Conservation (phyloP, 1,140 invertebrate species). For the Lasioglossum baleicum region DNA sequence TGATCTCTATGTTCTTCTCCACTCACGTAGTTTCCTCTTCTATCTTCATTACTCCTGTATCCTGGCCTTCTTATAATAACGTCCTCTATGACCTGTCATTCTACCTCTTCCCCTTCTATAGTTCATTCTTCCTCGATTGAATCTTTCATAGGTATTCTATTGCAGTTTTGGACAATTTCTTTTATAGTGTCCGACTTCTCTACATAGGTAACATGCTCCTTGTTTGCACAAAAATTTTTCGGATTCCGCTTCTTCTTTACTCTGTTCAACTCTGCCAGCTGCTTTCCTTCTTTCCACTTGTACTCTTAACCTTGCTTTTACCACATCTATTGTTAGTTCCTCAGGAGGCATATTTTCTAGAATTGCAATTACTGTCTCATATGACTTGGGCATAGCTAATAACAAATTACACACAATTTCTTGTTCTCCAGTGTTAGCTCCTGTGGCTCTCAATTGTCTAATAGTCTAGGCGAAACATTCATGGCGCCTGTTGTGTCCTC, state of each 20-base stretch:
- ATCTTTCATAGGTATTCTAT: not conserved
- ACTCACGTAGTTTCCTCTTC: not conserved
- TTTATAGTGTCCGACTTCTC: conserved; percentile 7
- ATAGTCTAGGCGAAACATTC: too few species aligned
- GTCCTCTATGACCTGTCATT: not conserved
- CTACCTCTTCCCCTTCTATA: not conserved
- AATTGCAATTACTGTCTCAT: not conserved
- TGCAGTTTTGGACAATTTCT: not conserved
- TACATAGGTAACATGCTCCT: conserved; percentile 1
- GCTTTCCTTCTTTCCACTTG: conserved; percentile 4
- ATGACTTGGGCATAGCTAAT: conserved; percentile 21
- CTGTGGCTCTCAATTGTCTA: too few species aligned
- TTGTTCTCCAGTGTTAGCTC: conserved; percentile 10
- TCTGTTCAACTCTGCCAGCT: not conserved
- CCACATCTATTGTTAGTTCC: not conserved
- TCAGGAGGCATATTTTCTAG: conserved; percentile 4
- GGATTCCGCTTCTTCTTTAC: not conserved
- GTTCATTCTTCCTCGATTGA: too few species aligned
- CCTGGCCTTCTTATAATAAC: not conserved
- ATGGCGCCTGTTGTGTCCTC: too few species aligned
- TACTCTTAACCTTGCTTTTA: conserved; percentile 14
- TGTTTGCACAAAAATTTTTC: not conserved
- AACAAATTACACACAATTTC: not conserved
- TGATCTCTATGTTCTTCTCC: not conserved
- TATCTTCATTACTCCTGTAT: not conserved